Evolutionary conservation across 64 coral and sea anemone genomes (phyloP), one percentile per base, ranked within the genome.

Genomic region (Pocillopora damicornis): DNA sequence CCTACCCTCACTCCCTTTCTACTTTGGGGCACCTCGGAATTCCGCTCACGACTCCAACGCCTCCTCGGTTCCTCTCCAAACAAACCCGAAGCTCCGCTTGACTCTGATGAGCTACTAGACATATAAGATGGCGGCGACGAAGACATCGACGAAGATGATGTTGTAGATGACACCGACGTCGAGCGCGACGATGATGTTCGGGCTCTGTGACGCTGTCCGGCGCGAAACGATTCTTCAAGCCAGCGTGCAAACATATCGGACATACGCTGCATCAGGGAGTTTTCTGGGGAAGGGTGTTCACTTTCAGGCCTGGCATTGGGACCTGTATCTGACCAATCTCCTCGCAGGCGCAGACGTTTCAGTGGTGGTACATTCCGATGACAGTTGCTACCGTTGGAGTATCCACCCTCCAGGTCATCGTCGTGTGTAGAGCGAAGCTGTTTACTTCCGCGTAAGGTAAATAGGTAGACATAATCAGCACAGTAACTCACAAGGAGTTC

Each of bases 251-350:
- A 94, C 87, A 95, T 87, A 76, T 94, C 97, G 18, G 93, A 95
- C 93, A 99, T 95, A 63, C 93, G 90, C 63, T 99, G 97, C 90
- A 95, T 92, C 10, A 95, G 79, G 8, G 82, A 92, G 62, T 78
- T 92, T 68, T 98, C 96, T 11, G 77, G 88, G 58, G 90, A 92
- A 30, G 97, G 62, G 30, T 91, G 87, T 45, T 99, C 97, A 51
- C 93, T 92, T 56, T 99, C 97, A 67, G 97, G 97, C 78, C 93
- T 85, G 11, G 97, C 93, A 79, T 99, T 99, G 15, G 97, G 97
- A 18, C 97, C 97, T 36, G 97, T 99, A 76, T 99, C 97, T 16
- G 93, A 95, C 93, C 93, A 99, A 73, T 99, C 97, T 11, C 97
- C 97, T 45, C 97, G 88, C 58, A 99, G 91, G 26, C 97, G 90